phyloP scores from a whole-genome alignment of 2,888 invertebrate species.

The Parochlus steinenii region DNA sequence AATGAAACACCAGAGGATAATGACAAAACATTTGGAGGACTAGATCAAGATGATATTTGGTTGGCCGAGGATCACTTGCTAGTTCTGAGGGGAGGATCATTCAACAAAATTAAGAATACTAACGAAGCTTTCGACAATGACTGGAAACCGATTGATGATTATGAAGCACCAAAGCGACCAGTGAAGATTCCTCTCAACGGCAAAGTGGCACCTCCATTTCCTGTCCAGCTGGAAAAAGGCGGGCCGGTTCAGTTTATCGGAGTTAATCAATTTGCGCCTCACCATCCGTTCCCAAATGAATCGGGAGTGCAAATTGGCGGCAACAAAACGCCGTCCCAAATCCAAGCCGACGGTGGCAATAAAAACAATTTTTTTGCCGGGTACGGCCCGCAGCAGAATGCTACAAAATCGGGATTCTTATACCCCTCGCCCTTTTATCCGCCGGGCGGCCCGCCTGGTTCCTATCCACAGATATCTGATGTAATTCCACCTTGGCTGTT shows the following conservation, averaged over 20 bases:
- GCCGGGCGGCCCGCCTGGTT: too few species aligned
- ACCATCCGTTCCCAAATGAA: constrained; percentile 42
- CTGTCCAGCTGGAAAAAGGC: constrained; percentile 70
- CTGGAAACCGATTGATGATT: constrained; percentile 75
- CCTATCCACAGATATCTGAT: constrained; percentile 52
- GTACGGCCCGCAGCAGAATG: constrained; percentile 33
- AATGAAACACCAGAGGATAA: constrained; percentile 69
- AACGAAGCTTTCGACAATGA: too few species aligned
- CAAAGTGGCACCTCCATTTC: constrained; percentile 83
- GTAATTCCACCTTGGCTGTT: constrained; percentile 40
- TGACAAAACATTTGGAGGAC: constrained; percentile 59
- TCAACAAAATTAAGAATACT: constrained; percentile 25
- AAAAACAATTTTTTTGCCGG: constrained; percentile 40
- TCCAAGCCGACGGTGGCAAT: constrained; percentile 21
- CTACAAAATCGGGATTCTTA: constrained; percentile 31
- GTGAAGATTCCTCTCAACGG: constrained; percentile 71
- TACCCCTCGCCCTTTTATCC: constrained; percentile 43
- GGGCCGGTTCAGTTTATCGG: constrained; percentile 79
- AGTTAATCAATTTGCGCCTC: constrained; percentile 44
- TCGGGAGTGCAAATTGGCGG: constrained; percentile 43
- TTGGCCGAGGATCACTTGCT: constrained; percentile 74
- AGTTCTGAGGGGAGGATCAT: constrained; percentile 62
- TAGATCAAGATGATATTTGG: constrained; percentile 78
- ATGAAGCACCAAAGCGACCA: constrained; percentile 65
- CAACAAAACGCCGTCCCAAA: constrained; percentile 20